Evolutionary conservation across 2,113 vertebrate genomes (phyloP).

Genomic region (Gobius niger): DNA sequence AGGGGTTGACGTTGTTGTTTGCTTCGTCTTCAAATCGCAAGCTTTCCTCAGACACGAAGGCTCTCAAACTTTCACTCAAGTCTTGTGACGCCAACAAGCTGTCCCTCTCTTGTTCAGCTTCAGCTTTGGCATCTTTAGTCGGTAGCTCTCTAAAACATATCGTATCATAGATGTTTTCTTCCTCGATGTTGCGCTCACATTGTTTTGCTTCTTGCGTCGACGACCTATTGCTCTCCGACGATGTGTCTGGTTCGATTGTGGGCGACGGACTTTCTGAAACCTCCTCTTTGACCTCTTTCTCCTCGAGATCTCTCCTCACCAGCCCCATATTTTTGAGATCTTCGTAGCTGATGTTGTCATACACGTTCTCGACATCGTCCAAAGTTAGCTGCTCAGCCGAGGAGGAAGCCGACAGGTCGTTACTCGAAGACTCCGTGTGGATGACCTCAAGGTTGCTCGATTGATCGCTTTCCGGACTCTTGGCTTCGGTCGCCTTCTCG

Average conservation of each 20-base stretch:
- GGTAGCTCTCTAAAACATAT: conserved; percentile 82
- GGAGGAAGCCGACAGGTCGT: conserved; percentile 77
- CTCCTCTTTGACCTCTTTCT: conserved; percentile 40
- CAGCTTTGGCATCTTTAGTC: conserved; percentile 40
- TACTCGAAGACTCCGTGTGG: conserved; percentile 77
- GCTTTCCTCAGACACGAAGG: conserved; percentile 86
- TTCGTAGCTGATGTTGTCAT: conserved; percentile 96
- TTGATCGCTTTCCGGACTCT: conserved; percentile 49
- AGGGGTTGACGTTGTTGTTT: conserved; percentile 53
- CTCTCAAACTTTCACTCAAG: conserved; percentile 71
- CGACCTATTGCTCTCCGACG: conserved; percentile 59
- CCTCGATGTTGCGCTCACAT: conserved; percentile 81
- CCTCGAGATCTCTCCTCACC: conserved; percentile 77
- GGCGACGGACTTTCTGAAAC: conserved; percentile 24
- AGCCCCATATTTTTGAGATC: conserved; percentile 94
- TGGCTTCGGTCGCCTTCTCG: conserved; percentile 77
- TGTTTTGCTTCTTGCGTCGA: conserved; percentile 58
- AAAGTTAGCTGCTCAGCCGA: conserved; percentile 86
- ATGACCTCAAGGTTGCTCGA: conserved; percentile 61
- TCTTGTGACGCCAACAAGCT: conserved; percentile 77
- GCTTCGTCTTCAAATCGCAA: conserved; percentile 81
- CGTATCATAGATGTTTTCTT: conserved; percentile 93
- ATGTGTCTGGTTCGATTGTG: conserved; percentile 50
- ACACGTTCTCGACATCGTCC: conserved; percentile 93
- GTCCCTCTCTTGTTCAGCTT: conserved; percentile 53